Base-by-base conservation (phyloP, 2,797 vertebrate species). In the Gadopsis marmoratus region DNA sequence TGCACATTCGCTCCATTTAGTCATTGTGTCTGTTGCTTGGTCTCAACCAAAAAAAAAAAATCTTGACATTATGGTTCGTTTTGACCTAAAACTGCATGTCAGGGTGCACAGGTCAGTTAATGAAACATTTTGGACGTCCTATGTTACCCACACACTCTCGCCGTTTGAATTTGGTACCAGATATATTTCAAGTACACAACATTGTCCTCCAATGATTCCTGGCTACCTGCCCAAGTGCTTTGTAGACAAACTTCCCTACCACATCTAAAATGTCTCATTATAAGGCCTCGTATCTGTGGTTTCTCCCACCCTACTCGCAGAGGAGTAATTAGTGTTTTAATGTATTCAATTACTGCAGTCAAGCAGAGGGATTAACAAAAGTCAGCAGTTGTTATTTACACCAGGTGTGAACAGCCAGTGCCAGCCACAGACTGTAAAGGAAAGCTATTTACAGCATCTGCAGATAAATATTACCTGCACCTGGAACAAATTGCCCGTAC, bases 381-480 rank as follows among this genome's bases (percentile, higher is more conserved):
- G 65, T 71, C 73, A 75, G 78, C 65, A 35, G 85, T 69, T 71
- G 78, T 85, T 87, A 85, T 85, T 78, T 71, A 82, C 68, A 74
- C 58, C 83, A 87, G 86, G 76, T 86, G 75, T 74, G 66, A 79
- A 58, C 54, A 75, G 60, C 56, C 62, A 50, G 53, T 26, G 60
- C 17, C 55, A 65, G 64, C 12, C 45, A 55, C 21, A 26, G 51
- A 78, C 7, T 64, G 59, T n/a, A 61, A 7, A 19, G 16, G 11
- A 31, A 48, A 6, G 14, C 33, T 69, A 75, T 71, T 78, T 41
- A 71, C 60, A 69, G 72, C 71, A 81, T 67, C 67, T 81, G 76
- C 39, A 76, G 45, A 74, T 16, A 35, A 17, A 56, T 66, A 26
- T 7, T 9, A 68, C 35, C 31, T 61, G 29, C 80, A 71, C 60